Evolutionary conservation across 2,888 invertebrate species (phyloP).

Genomic region (Alcis repandata): DNA sequence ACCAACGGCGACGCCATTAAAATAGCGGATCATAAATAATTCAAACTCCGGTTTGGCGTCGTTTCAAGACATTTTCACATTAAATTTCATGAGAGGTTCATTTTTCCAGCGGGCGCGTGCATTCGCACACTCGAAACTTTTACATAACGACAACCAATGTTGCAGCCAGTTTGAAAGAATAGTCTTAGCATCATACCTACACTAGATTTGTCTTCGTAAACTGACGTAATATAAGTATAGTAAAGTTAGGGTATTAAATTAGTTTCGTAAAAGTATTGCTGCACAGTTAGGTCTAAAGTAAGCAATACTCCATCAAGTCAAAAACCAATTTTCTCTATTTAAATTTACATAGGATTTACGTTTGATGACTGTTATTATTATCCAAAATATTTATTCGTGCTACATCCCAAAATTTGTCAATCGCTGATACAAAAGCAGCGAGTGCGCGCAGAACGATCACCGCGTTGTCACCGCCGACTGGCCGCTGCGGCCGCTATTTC

Average conservation of each 20-base stretch:
- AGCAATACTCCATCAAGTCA: too few relatives aligned
- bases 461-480: slow-evolving; percentile 23
- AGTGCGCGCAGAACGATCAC: slow-evolving; percentile 8
- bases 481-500: slow-evolving; percentile 48
- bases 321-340: too few relatives aligned
- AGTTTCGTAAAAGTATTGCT: not conserved
- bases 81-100: slow-evolving; percentile 85
- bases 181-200: not conserved
- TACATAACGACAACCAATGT: not conserved
- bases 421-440: not conserved
- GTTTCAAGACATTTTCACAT: slow-evolving; percentile 86
- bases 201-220: too few relatives aligned
- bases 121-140: slow-evolving; percentile 22
- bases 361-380: not conserved
- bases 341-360: not conserved
- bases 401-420: not conserved
- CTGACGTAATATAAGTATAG: too few relatives aligned
- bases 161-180: not conserved
- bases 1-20: slow-evolving; percentile 81
- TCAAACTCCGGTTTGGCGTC: slow-evolving; percentile 83
- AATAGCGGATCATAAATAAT: slow-evolving; percentile 85
- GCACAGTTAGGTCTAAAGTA: not conserved
- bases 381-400: not conserved
- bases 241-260: not conserved
- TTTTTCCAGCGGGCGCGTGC: slow-evolving; percentile 75